These are phyloP conservation scores for Matsumurasca onukii DNA, from an alignment of 1,140 invertebrate species.

Conservation along the genomic window DNA sequence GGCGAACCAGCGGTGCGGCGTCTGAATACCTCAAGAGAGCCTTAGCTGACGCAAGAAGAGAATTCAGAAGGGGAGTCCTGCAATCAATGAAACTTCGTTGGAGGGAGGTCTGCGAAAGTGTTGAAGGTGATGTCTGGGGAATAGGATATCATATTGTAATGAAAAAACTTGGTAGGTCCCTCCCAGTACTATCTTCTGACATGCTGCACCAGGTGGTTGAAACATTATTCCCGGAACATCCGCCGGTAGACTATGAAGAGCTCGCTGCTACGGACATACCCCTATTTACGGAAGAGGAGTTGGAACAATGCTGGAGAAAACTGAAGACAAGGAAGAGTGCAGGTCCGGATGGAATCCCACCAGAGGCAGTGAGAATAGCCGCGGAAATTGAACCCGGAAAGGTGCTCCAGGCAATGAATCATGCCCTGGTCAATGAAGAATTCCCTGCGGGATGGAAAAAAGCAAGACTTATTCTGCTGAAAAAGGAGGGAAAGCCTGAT, in stretches of 20 bases:
- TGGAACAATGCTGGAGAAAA: neutral
- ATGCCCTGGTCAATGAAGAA: neutral
- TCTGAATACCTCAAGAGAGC: neutral
- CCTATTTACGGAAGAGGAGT: neutral
- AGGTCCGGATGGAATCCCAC: neutral
- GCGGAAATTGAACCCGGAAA: neutral
- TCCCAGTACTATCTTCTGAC: neutral
- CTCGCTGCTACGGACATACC: neutral
- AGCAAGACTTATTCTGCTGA: neutral
- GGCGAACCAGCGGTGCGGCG: neutral
- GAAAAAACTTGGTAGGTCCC: neutral
- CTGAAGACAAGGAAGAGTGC: neutral
- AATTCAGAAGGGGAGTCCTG: no score
- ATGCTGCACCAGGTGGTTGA: neutral
- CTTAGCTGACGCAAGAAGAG: neutral
- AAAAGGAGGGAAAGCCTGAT: neutral
- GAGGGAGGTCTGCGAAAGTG: neutral
- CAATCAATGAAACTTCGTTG: neutral
- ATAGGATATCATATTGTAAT: no score
- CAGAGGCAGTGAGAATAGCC: neutral
- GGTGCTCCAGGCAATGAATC: neutral
- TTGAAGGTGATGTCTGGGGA: neutral
- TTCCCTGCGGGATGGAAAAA: neutral
- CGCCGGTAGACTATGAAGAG: neutral
- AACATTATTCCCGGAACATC: neutral